Evolutionary conservation across 2,888 invertebrate genomes (phyloP).

Genomic region (Cryptops parisi): DNA sequence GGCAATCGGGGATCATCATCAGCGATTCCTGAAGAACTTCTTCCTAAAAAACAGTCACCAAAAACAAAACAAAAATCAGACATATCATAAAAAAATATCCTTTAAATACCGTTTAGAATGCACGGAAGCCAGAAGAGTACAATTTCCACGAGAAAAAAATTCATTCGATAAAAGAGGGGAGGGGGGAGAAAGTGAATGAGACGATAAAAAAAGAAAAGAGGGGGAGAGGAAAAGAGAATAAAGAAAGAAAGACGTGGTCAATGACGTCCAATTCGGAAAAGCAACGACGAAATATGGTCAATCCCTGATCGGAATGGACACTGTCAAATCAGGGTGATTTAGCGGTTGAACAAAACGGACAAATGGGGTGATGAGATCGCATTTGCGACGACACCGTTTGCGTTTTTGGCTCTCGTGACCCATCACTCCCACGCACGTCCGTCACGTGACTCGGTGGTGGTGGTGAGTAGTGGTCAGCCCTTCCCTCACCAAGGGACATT

Average conservation of each 20-base stretch:
- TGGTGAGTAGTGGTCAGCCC: not conserved
- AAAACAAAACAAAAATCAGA: conserved; percentile 10
- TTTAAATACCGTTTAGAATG: not conserved
- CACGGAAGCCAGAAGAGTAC: not conserved
- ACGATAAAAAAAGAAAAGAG: not conserved
- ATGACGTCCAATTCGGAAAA: not conserved
- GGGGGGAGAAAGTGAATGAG: not conserved
- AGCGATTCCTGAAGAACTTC: conserved; percentile 76
- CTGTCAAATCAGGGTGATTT: conserved; percentile 5
- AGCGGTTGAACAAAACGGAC: not conserved
- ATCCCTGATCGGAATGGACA: conserved; percentile 10
- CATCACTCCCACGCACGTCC: not conserved
- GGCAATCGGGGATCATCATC: conserved; percentile 87
- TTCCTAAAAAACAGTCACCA: conserved; percentile 41
- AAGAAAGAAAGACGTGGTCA: not conserved
- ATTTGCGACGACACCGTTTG: not conserved
- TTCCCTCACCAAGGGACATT: not conserved
- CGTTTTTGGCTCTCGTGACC: not conserved
- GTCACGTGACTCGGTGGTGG: not conserved
- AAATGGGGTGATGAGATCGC: not conserved
- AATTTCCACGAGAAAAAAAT: not conserved
- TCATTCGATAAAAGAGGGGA: not conserved
- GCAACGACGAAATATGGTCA: not conserved
- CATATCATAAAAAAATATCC: not conserved
- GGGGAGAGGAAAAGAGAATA: not conserved